Percentiles rank a stretch among this genome's conserved stretches.
Evolutionary conservation across 2,888 invertebrate genomes (phyloP).

Genomic region (Sphecodes monilicornis): DNA sequence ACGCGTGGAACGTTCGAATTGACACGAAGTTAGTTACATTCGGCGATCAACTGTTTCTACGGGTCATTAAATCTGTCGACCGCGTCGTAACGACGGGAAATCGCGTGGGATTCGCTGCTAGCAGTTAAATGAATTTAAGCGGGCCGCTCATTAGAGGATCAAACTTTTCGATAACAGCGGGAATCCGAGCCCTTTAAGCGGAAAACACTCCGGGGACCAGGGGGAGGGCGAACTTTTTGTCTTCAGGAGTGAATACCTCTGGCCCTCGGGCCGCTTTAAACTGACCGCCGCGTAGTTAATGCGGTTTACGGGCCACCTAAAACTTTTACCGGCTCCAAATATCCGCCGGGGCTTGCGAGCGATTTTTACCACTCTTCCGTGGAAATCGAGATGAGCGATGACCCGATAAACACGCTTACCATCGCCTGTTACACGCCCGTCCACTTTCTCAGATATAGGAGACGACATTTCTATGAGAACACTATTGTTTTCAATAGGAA

Average conservation of each 20-base stretch:
- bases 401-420: not conserved
- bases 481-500: not conserved
- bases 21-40: not conserved
- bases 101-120: constrained; percentile 27
- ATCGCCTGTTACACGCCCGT: not conserved
- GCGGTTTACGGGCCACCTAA: constrained; percentile 6
- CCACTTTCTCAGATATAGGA: not conserved
- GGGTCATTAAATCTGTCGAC: not conserved
- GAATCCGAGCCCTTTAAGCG: constrained; percentile 29
- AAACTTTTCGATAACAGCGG: constrained; percentile 38
- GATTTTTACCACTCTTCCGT: constrained; percentile 1
- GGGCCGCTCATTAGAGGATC: constrained; percentile 29
- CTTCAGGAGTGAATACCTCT: constrained; percentile 10
- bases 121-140: constrained; percentile 49
- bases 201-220: constrained; percentile 32
- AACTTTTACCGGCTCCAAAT: constrained; percentile 5
- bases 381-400: not conserved
- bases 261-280: constrained; percentile 6
- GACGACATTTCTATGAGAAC: not conserved
- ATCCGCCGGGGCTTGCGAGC: not conserved
- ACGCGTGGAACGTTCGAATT: not conserved
- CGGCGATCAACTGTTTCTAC: not conserved
- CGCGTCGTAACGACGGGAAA: not conserved
- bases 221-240: constrained; percentile 1
- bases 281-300: constrained; percentile 15